These are phyloP conservation scores for Ceratitis capitata DNA, from an alignment of 1,140 invertebrate genomes.

Conservation along the genomic window DNA sequence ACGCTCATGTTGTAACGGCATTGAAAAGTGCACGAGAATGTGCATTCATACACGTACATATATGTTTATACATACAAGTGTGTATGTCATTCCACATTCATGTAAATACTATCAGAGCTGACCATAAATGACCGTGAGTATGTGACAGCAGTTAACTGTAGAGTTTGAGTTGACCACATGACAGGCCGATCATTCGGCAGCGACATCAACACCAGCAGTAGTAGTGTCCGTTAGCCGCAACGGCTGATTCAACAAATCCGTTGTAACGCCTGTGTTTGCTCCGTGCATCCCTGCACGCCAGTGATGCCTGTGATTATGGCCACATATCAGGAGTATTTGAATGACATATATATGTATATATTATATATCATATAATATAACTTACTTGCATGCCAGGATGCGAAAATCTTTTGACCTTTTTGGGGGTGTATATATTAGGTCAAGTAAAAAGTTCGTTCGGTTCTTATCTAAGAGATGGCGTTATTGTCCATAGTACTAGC, in stretches of 20 bases:
- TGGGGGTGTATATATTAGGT: too few relatives aligned
- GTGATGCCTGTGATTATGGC: background rate
- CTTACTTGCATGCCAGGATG: too few relatives aligned
- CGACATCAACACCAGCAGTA: background rate
- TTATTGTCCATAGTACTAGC: too few relatives aligned
- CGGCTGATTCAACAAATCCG: background rate
- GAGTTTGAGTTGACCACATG: background rate
- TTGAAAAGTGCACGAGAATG: background rate
- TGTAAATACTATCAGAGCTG: background rate
- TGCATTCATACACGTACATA: background rate
- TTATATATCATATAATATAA: too few relatives aligned
- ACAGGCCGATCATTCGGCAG: background rate
- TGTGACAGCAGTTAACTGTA: background rate
- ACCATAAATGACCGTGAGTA: background rate
- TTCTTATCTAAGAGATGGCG: too few relatives aligned
- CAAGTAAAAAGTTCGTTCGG: too few relatives aligned
- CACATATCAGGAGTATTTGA: background rate
- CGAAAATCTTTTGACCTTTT: too few relatives aligned
- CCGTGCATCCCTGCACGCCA: background rate
- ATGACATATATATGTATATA: background rate
- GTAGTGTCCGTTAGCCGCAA: background rate
- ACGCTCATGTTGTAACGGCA: background rate
- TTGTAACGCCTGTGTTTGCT: background rate
- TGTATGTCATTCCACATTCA: background rate
- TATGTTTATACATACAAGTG: background rate